These are phyloP conservation scores for Cantharis lateralis DNA, from an alignment of 2,888 invertebrate genomes.

Conservation along the genomic window DNA sequence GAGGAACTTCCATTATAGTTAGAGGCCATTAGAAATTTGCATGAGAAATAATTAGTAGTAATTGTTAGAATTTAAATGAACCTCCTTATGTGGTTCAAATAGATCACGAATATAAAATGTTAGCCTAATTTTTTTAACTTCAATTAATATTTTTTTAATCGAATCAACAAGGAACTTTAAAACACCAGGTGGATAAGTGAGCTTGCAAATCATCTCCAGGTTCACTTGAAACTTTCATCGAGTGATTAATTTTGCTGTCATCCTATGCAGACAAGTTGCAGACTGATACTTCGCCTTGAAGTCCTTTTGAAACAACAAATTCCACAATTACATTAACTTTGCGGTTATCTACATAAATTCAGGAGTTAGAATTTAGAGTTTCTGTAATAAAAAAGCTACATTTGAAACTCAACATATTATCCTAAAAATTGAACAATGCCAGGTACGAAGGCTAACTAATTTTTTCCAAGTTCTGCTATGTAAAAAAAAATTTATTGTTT, in stretches of 20 bases:
- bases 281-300: neutral
- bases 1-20: constrained; percentile 32
- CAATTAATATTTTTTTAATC: no score
- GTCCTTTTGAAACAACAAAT: neutral
- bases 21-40: constrained; percentile 35
- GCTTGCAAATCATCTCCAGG: neutral
- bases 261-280: neutral
- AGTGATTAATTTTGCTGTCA: neutral
- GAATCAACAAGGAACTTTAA: no score
- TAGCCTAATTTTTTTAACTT: no score
- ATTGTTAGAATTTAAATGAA: constrained; percentile 24
- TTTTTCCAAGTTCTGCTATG: no score
- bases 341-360: neutral
- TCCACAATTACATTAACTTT: neutral
- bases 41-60: constrained; percentile 25
- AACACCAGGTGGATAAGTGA: neutral
- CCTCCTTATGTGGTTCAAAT: neutral
- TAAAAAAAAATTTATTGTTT: no score
- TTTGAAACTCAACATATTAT: no score
- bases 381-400: no score
- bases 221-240: neutral
- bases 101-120: neutral
- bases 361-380: no score
- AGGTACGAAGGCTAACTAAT: no score
- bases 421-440: no score